Percentiles rank a stretch among this genome's conserved stretches.
Evolutionary conservation across 1,140 invertebrate species (phyloP).

Genomic region (Arion vulgaris): DNA sequence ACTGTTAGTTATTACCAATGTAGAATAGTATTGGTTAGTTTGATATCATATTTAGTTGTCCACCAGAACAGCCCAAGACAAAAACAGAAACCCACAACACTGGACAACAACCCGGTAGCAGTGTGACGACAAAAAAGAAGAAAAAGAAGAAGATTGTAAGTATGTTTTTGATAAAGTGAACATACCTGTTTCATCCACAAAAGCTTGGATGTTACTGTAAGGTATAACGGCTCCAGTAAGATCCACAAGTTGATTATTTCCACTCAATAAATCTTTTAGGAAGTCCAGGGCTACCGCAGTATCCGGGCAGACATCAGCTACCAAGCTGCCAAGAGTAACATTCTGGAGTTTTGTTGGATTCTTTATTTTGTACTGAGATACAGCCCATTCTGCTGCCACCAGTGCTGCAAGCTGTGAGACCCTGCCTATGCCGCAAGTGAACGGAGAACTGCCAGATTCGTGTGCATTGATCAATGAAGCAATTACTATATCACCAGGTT

Average conservation of each 20-base stretch:
- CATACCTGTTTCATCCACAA: constrained; percentile 46
- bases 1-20: too few species aligned
- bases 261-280: constrained; percentile 55
- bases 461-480: constrained; percentile 55
- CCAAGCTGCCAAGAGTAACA: constrained; percentile 56
- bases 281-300: constrained; percentile 46
- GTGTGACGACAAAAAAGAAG: too few species aligned
- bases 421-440: constrained; percentile 51
- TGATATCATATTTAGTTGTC: too few species aligned
- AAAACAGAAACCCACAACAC: too few species aligned
- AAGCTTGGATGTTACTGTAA: constrained; percentile 50
- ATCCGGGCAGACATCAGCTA: constrained; percentile 57
- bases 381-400: constrained; percentile 55
- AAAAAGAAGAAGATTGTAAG: too few species aligned
- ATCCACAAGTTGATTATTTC: constrained; percentile 48
- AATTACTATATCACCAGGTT: constrained; percentile 56
- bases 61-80: too few species aligned
- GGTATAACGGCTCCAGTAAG: constrained; percentile 45
- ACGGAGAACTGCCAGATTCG: constrained; percentile 42
- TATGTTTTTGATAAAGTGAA: background rate
- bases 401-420: constrained; percentile 35
- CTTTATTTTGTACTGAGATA: constrained; percentile 44
- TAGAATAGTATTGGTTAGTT: too few species aligned
- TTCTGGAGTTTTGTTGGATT: constrained; percentile 47
- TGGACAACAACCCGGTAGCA: too few species aligned